Evolutionary conservation across 2,797 vertebrate species (phyloP).

Genomic region (Rhincodon typus): DNA sequence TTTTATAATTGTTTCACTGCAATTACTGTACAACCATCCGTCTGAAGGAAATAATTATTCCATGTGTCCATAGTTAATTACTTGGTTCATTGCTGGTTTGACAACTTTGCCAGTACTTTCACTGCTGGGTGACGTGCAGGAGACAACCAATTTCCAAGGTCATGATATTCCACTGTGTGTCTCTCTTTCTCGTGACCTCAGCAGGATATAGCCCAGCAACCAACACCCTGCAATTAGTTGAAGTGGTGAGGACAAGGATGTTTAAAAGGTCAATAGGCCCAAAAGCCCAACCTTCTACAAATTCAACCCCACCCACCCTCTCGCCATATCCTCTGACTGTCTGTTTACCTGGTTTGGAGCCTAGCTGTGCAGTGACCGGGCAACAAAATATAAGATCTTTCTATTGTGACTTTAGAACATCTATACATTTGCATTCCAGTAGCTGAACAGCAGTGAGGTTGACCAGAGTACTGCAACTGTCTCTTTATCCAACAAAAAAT

Average conservation of each 20-base stretch:
- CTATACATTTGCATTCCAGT: not conserved
- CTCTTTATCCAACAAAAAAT: not conserved
- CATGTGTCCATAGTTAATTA: not conserved
- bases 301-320: not conserved
- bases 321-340: not conserved
- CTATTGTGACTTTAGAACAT: not conserved
- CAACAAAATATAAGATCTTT: not conserved
- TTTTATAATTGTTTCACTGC: not conserved
- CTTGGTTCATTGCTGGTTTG: not conserved
- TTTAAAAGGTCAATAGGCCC: not conserved
- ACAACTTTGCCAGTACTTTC: not conserved
- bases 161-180: not conserved
- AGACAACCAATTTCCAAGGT: not conserved
- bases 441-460: not conserved
- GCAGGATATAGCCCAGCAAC: constrained; percentile 19
- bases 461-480: not conserved
- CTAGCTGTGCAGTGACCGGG: not conserved
- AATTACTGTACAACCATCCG: not conserved
- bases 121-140: not conserved
- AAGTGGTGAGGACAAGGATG: not conserved
- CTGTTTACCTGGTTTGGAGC: not conserved
- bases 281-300: not conserved
- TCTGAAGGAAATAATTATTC: constrained; percentile 12
- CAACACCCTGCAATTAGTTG: not conserved
- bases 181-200: not conserved